A percentile compares a stretch with the other conserved stretches of the same genome.
Conservation (phyloP, 2,888 invertebrate species). For the Coleophora deauratella region DNA sequence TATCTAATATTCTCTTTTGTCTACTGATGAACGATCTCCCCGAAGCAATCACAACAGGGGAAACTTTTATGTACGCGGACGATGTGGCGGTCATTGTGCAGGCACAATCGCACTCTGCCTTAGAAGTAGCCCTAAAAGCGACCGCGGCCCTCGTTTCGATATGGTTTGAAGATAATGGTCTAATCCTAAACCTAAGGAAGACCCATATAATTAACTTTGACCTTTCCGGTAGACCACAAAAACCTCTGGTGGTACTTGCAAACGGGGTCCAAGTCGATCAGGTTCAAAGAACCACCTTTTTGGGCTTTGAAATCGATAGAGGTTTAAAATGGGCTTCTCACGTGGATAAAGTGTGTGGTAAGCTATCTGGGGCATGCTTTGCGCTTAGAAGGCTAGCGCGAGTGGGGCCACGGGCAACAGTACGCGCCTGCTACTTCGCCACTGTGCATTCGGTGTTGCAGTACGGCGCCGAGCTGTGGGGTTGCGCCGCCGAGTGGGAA, state of each 20-base stretch:
- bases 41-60: background rate
- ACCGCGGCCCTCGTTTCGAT: background rate
- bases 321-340: slow-evolving; percentile 3
- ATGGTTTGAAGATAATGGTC: background rate
- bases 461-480: slow-evolving; percentile 6
- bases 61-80: slow-evolving; percentile 2
- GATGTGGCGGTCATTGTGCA: background rate
- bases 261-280: background rate
- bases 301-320: slow-evolving; percentile 7
- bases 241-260: background rate
- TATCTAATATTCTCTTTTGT: slow-evolving; percentile 6
- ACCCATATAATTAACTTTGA: background rate
- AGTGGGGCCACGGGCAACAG: background rate
- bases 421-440: slow-evolving; percentile 5
- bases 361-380: slow-evolving; percentile 6
- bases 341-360: slow-evolving; percentile 4
- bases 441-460: slow-evolving; percentile 6
- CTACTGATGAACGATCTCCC: slow-evolving; percentile 2
- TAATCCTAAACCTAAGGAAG: slow-evolving; percentile 1
- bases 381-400: slow-evolving; percentile 3
- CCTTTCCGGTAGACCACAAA: background rate
- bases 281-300: background rate
- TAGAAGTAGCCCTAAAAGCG: background rate
- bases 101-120: background rate
- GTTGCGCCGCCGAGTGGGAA: slow-evolving; percentile 6